Conservation (phyloP, 2,888 invertebrate species). For the Diarsia brunnea region DNA sequence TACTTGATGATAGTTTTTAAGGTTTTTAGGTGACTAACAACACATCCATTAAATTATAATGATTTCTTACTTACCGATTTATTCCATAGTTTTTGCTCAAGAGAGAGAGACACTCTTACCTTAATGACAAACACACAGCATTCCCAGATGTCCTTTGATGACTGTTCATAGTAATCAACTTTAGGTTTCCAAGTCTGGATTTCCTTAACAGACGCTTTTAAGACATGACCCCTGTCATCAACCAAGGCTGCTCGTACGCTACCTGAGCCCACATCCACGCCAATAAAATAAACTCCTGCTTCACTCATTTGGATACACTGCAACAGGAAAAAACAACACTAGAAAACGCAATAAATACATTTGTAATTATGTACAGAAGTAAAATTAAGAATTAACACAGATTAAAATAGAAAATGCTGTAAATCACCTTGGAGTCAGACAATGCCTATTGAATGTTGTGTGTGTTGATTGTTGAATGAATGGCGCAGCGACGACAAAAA, state of each 20-base stretch:
- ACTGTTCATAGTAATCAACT: constrained; percentile 96
- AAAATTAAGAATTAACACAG: background rate
- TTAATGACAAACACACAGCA: constrained; percentile 94
- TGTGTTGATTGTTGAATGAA: background rate
- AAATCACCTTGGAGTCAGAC: constrained; percentile 23
- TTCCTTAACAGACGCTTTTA: constrained; percentile 91
- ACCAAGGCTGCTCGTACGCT: constrained; percentile 97
- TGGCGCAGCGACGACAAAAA: constrained; percentile 22
- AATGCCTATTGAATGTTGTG: constrained; percentile 39
- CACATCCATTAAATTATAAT: background rate
- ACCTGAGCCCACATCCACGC: constrained; percentile 98
- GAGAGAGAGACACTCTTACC: constrained; percentile 86
- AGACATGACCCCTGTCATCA: constrained; percentile 92
- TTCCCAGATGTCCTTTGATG: constrained; percentile 96
- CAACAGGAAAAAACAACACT: background rate
- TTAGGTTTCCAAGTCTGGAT: constrained; percentile 95
- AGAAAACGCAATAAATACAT: background rate
- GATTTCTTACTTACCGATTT: background rate
- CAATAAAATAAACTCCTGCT: constrained; percentile 92
- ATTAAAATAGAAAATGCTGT: background rate
- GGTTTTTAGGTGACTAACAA: background rate
- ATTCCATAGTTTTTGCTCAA: background rate
- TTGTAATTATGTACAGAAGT: background rate
- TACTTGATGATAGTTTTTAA: background rate
- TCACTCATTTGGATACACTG: constrained; percentile 66